A percentile compares a stretch with the other conserved stretches of the same genome.
phyloP scores from a whole-genome alignment of 1,140 invertebrate genomes.

The Drosophila tani region DNA sequence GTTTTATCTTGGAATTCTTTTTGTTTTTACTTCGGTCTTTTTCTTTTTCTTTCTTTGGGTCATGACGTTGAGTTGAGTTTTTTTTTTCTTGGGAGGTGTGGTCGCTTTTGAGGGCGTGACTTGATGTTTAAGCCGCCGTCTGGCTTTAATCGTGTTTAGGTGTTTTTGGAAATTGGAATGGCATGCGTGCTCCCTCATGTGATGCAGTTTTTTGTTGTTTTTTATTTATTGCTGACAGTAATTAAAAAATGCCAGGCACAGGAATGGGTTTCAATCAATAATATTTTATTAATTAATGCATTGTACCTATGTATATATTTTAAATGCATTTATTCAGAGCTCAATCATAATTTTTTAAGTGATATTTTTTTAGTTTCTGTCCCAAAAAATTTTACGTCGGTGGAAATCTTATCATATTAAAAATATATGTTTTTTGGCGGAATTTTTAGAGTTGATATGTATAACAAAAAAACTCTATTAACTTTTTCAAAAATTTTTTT shows the following conservation, averaged over 20 bases:
- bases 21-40: slow-evolving; percentile 22
- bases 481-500: too few relatives aligned
- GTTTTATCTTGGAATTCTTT: slow-evolving; percentile 47
- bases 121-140: slow-evolving; percentile 61
- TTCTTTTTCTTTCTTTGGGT: slow-evolving; percentile 14
- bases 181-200: slow-evolving; percentile 9
- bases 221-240: not conserved
- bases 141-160: slow-evolving; percentile 41
- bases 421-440: too few relatives aligned
- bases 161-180: slow-evolving; percentile 39
- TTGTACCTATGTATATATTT: too few relatives aligned
- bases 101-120: slow-evolving; percentile 63
- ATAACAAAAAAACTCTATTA: too few relatives aligned
- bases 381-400: too few relatives aligned
- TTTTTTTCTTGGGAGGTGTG: slow-evolving; percentile 59
- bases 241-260: slow-evolving; percentile 10
- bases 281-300: not conserved
- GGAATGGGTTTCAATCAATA: not conserved
- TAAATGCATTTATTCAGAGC: too few relatives aligned
- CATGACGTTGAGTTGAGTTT: slow-evolving; percentile 42
- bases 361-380: too few relatives aligned
- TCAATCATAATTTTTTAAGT: too few relatives aligned
- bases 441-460: too few relatives aligned
- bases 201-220: slow-evolving; percentile 7
- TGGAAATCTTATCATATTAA: too few relatives aligned